Percentiles rank a stretch among this genome's conserved stretches.
Evolutionary conservation across 2,888 invertebrate species (phyloP).

Genomic region (Hypomecis punctinalis): DNA sequence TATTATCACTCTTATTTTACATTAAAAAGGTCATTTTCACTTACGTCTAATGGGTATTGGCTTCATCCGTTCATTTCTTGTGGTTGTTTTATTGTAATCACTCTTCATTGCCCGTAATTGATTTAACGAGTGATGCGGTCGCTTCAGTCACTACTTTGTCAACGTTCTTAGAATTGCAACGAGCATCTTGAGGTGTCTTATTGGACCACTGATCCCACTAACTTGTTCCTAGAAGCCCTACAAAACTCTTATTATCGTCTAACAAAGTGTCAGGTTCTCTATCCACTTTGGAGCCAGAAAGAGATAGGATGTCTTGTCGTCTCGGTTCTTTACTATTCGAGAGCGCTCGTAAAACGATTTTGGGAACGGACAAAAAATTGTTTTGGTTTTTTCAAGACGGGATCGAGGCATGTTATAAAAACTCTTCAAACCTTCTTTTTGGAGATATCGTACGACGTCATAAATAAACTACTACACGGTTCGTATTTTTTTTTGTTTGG

Average conservation of each 20-base stretch:
- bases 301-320: slow-evolving; percentile 49
- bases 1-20: background rate
- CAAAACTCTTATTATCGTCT: slow-evolving; percentile 64
- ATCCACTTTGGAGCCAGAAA: slow-evolving; percentile 56
- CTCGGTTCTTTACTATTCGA: slow-evolving; percentile 76
- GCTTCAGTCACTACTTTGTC: slow-evolving; percentile 48
- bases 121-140: slow-evolving; percentile 30
- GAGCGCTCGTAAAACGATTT: slow-evolving; percentile 81
- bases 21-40: slow-evolving; percentile 2
- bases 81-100: slow-evolving; percentile 30
- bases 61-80: slow-evolving; percentile 9
- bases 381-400: slow-evolving; percentile 78
- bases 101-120: slow-evolving; percentile 41
- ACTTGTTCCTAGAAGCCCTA: slow-evolving; percentile 71
- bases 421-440: slow-evolving; percentile 64
- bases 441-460: slow-evolving; percentile 73
- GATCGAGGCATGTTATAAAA: slow-evolving; percentile 56
- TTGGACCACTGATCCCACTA: slow-evolving; percentile 61
- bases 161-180: slow-evolving; percentile 55
- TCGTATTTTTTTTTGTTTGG: slow-evolving; percentile 57
- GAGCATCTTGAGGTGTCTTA: slow-evolving; percentile 57
- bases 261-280: slow-evolving; percentile 68
- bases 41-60: slow-evolving; percentile 3
- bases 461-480: slow-evolving; percentile 75
- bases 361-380: slow-evolving; percentile 76